These are phyloP conservation scores for Bombyx mori DNA, from an alignment of 1,140 invertebrate species.

Conservation along the genomic window ASM3026992v2 NC_085115.1:9774001-9774500, in stretches of 20 bases:
- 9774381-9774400: slow-evolving; percentile 35
- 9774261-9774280: slow-evolving; percentile 47
- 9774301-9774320: slow-evolving; percentile 63
- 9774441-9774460: background rate
- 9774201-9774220: slow-evolving; percentile 29
- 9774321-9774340: slow-evolving; percentile 52
- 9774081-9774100: slow-evolving; percentile 31
- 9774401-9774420: slow-evolving; percentile 1
- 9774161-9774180: slow-evolving; percentile 15
- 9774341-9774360: slow-evolving; percentile 47
- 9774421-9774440: background rate
- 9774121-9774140: slow-evolving; percentile 28
- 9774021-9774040: background rate
- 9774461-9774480: too few relatives aligned
- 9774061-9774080: slow-evolving; percentile 32
- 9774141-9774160: slow-evolving; percentile 19
- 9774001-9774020: slow-evolving; percentile 26
- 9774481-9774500: too few relatives aligned
- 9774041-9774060: slow-evolving; percentile 18
- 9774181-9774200: slow-evolving; percentile 15
- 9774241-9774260: slow-evolving; percentile 61
- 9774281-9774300: slow-evolving; percentile 51
- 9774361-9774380: slow-evolving; percentile 49
- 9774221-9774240: slow-evolving; percentile 35
- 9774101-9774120: slow-evolving; percentile 32